phyloP scores from a whole-genome alignment of 2,888 invertebrate species.

The Philhelius pedissequus region DNA sequence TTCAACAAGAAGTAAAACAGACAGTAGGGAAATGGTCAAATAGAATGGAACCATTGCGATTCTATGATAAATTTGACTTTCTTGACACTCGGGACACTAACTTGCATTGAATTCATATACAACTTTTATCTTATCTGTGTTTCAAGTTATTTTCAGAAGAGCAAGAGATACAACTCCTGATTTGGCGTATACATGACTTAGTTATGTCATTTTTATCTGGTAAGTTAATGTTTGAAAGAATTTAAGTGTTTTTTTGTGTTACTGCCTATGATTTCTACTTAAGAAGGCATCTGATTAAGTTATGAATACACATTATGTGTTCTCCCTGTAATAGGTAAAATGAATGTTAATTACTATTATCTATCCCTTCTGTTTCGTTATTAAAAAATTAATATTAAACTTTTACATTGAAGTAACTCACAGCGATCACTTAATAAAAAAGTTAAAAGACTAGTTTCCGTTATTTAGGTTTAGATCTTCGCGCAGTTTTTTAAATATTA shows the following conservation, averaged over 20 bases:
- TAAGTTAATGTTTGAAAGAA: not conserved
- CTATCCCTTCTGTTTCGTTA: too few species aligned
- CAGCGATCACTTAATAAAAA: too few species aligned
- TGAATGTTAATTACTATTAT: not conserved
- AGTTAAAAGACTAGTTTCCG: too few species aligned
- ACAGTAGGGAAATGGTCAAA: not conserved
- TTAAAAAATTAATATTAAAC: too few species aligned
- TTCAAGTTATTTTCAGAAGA: not conserved
- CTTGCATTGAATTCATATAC: not conserved
- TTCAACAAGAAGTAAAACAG: not conserved
- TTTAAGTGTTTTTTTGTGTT: not conserved
- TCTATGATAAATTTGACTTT: not conserved
- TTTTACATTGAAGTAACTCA: too few species aligned
- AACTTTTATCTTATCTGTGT: conserved; percentile 33
- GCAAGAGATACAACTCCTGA: conserved; percentile 12
- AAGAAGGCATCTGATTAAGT: not conserved
- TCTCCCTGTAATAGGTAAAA: not conserved
- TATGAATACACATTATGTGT: not conserved
- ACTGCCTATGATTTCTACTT: not conserved
- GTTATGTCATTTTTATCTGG: not conserved
- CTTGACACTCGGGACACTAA: too few species aligned
- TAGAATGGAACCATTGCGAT: conserved; percentile 12
- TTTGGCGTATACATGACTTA: not conserved
- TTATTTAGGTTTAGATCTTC: too few species aligned
- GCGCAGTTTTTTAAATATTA: too few species aligned